phyloP scores from a whole-genome alignment of 1,140 invertebrate genomes.

The Danaus melanippus region DNA sequence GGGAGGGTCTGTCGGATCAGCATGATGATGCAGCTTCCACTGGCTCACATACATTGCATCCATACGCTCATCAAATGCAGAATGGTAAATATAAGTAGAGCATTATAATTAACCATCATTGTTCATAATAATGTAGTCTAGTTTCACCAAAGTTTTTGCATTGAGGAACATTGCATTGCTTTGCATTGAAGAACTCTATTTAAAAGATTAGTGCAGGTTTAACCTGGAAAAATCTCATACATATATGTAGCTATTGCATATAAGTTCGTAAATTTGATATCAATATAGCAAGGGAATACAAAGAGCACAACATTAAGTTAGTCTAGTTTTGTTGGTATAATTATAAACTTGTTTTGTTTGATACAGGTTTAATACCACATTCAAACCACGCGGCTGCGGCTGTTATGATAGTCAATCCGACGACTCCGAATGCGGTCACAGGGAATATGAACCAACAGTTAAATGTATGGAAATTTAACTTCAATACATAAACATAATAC shows the following conservation, averaged over 20 bases:
- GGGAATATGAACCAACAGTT: conserved; percentile 58
- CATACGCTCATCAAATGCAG: conserved; percentile 60
- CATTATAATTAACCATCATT: no score
- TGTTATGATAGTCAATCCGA: conserved; percentile 71
- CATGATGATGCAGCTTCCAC: conserved; percentile 49
- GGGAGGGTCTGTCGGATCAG: conserved; percentile 49
- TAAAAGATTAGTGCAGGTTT: no score
- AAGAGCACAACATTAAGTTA: conserved; percentile 1
- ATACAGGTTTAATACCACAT: conserved; percentile 56
- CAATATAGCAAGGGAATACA: not conserved
- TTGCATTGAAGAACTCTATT: no score
- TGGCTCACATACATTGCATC: conserved; percentile 53
- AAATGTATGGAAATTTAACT: conserved; percentile 40
- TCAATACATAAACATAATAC: conserved; percentile 4
- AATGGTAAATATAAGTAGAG: conserved; percentile 39
- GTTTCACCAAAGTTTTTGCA: no score
- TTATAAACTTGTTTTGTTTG: not conserved
- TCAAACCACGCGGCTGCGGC: conserved; percentile 66
- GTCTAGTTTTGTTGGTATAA: no score
- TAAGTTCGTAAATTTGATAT: no score
- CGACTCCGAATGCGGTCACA: conserved; percentile 61
- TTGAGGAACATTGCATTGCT: no score
- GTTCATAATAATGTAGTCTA: no score
- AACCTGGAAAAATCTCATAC: no score
- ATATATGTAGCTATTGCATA: no score